These are phyloP conservation scores for Masnerella sp. DNA, from an alignment of 2,888 invertebrate species.

Conservation along the genomic window DNA sequence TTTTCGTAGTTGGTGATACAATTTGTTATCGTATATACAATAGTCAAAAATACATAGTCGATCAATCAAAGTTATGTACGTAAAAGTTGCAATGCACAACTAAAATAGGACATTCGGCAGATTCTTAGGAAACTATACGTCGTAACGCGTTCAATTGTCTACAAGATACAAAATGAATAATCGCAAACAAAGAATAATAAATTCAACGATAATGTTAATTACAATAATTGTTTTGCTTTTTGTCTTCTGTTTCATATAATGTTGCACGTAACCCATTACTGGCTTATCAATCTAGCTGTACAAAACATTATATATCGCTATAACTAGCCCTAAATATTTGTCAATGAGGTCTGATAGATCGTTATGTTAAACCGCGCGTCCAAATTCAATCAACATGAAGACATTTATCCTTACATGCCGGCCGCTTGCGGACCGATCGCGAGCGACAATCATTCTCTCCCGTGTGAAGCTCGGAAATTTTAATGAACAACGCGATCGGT, in stretches of 20 bases:
- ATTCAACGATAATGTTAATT: slow-evolving; percentile 72
- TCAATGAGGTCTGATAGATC: slow-evolving; percentile 74
- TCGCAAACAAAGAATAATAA: slow-evolving; percentile 51
- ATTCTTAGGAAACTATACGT: slow-evolving; percentile 36
- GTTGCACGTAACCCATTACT: slow-evolving; percentile 77
- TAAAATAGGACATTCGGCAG: slow-evolving; percentile 27
- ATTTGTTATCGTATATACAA: slow-evolving; percentile 30
- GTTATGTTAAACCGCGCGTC: slow-evolving; percentile 42
- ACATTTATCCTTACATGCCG: slow-evolving; percentile 30
- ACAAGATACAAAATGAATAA: slow-evolving; percentile 48
- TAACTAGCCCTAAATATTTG: slow-evolving; percentile 75
- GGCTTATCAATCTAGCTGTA: slow-evolving; percentile 77
- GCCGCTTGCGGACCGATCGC: slow-evolving; percentile 18
- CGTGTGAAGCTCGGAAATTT: slow-evolving; percentile 31
- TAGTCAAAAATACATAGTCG: slow-evolving; percentile 37
- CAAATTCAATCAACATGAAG: slow-evolving; percentile 41
- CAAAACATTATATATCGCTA: slow-evolving; percentile 76
- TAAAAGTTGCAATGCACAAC: slow-evolving; percentile 51
- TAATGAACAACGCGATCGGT: slow-evolving; percentile 19
- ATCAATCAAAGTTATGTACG: slow-evolving; percentile 38
- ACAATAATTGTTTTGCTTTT: slow-evolving; percentile 70
- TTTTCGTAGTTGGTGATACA: slow-evolving; percentile 6
- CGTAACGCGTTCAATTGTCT: slow-evolving; percentile 28
- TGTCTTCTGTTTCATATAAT: slow-evolving; percentile 70
- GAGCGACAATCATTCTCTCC: slow-evolving; percentile 31